Evolutionary conservation across 2,113 vertebrate species (phyloP), one percentile per base, ranked within the genome.

Genomic region (Hippolais icterina): DNA sequence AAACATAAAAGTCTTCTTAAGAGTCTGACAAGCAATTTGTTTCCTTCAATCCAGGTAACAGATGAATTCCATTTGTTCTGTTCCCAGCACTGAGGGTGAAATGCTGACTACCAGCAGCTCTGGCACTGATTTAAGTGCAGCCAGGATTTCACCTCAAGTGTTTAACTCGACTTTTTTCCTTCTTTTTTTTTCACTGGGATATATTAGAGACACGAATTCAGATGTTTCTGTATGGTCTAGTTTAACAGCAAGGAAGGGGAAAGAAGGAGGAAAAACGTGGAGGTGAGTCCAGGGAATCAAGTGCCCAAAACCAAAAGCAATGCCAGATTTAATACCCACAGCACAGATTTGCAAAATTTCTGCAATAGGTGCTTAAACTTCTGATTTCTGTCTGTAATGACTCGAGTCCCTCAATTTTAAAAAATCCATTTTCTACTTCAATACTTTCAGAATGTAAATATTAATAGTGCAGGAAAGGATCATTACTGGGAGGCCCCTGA

Each of bases 401-500:
- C 33, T 42, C 0, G 4, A 56, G 52, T n/a, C 18, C 20, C 39
- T 71, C 37, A 2, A 25, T 84, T 75, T 35, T 6, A 21, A 68
- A 47, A 66, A 74, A 75, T 11, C 56, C 56, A 81, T 95, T 91
- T 83, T 74, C 77, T 83, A 28, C 35, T 61, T 59, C 86, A 94
- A 71, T 69, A 97, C 33, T 94, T 91, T 70, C 20, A 50, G 60
- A 74, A 71, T 37, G 83, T 90, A 93, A 95, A 92, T 94, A 97
- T 89, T 96, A 97, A 94, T 91, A 63, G 8, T 70, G 83, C 46
- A 72, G 86, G 89, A 87, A 79, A 94, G 83, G 72, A 80, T 86
- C 95, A 94, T 95, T 91, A 89, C 41, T 89, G 85, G 60, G 94
- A 98, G 94, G 93, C 75, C 66, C 80, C 65, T 72, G 75, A 74